Percentiles rank a stretch among this genome's conserved stretches.
phyloP scores from a whole-genome alignment of 2,888 invertebrate species.

The Deroplatys truncata region DNA sequence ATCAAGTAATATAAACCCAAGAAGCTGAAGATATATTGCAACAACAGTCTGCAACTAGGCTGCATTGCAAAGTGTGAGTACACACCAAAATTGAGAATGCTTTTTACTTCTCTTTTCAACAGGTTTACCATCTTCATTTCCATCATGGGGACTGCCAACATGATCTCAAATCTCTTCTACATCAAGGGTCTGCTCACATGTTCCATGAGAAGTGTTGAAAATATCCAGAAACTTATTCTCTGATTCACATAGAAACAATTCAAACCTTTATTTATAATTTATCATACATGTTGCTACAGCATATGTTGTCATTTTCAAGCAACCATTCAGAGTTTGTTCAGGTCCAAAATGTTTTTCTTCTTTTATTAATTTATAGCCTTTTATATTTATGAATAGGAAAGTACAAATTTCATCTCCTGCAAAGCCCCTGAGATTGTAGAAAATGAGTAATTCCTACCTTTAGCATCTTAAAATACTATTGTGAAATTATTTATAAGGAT shows the following conservation, averaged over 20 bases:
- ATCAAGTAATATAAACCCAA: constrained; percentile 42
- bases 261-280: no score
- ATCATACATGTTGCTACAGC: no score
- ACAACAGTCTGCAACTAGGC: constrained; percentile 23
- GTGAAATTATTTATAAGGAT: no score
- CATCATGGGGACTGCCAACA: constrained; percentile 15
- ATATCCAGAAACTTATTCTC: no score
- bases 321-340: neutral
- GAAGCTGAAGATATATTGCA: constrained; percentile 38
- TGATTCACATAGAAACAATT: no score
- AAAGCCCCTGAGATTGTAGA: no score
- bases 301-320: neutral
- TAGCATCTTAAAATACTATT: no score
- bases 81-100: constrained; percentile 20
- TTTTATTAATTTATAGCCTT: no score
- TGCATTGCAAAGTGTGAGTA: constrained; percentile 17
- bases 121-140: constrained; percentile 17
- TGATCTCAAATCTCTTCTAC: neutral
- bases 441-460: no score
- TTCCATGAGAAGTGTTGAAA: neutral
- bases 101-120: constrained; percentile 1
- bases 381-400: no score
- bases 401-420: no score
- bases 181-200: neutral
- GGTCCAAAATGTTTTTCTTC: neutral